Evolutionary conservation across 64 coral and sea anemone species (phyloP).

Genomic region (Astreopora myriophthalma): DNA sequence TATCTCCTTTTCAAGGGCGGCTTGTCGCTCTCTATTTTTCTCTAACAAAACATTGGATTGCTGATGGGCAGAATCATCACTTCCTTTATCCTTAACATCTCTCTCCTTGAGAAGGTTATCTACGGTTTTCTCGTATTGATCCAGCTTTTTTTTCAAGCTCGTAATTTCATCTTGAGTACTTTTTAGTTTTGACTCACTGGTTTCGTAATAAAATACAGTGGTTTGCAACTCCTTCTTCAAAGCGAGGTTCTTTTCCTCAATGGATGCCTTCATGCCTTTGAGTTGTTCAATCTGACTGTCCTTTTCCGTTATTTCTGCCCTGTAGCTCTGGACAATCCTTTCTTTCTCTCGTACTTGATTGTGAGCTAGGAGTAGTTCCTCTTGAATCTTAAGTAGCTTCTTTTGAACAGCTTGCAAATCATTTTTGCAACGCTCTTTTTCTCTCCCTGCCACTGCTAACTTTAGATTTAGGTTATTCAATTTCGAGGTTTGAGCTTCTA

Average conservation of each 20-base stretch:
- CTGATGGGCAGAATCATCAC: not conserved
- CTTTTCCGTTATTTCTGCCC: not conserved
- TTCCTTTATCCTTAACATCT: not conserved
- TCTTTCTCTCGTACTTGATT: slow-evolving; percentile 32
- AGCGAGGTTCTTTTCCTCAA: not conserved
- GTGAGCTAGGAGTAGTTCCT: not conserved
- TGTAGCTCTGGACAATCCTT: slow-evolving; percentile 12
- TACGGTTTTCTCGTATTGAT: not conserved
- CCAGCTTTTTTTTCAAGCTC: slow-evolving; percentile 6
- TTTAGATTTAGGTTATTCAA: not conserved
- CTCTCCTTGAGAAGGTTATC: slow-evolving; percentile 14
- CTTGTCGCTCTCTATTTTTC: slow-evolving; percentile 11
- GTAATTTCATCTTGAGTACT: slow-evolving; percentile 7
- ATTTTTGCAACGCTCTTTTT: slow-evolving; percentile 13
- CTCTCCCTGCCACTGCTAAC: not conserved
- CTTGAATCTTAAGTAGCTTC: slow-evolving; percentile 21
- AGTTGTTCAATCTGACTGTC: slow-evolving; percentile 20
- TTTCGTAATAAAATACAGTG: slow-evolving; percentile 8
- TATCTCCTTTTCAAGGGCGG: slow-evolving; percentile 21
- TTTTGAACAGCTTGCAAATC: not conserved
- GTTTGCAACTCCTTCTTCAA: slow-evolving; percentile 43
- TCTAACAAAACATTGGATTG: not conserved
- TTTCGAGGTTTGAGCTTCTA: not conserved
- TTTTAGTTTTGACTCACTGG: slow-evolving; percentile 31
- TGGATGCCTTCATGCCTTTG: not conserved